phyloP scores from a whole-genome alignment of 2,888 invertebrate species.

The Meandrusa payeni region DNA sequence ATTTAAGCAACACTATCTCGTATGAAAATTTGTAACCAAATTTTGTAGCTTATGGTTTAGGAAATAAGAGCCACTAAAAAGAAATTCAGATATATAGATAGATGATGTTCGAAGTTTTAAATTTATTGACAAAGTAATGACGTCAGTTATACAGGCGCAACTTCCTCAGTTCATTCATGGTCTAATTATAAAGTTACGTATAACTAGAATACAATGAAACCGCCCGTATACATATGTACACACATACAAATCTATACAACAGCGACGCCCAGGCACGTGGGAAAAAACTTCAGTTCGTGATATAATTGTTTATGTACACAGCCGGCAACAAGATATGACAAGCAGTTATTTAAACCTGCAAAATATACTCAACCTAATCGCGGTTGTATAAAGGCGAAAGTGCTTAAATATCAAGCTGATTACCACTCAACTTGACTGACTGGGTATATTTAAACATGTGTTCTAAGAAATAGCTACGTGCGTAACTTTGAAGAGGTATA shows the following conservation, averaged over 20 bases:
- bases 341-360: slow-evolving; percentile 1
- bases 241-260: slow-evolving; percentile 20
- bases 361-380: slow-evolving; percentile 8
- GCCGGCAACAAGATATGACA: slow-evolving; percentile 25
- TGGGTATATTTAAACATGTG: slow-evolving; percentile 15
- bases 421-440: slow-evolving; percentile 5
- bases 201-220: slow-evolving; percentile 3
- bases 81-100: too few species aligned
- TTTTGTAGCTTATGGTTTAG: too few species aligned
- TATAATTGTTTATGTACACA: slow-evolving; percentile 40
- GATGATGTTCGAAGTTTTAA: too few species aligned
- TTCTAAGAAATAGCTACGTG: slow-evolving; percentile 21
- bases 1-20: too few species aligned
- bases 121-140: slow-evolving; percentile 25
- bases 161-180: slow-evolving; percentile 45
- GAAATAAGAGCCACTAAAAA: too few species aligned
- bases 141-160: slow-evolving; percentile 31
- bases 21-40: too few species aligned
- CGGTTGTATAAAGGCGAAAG: slow-evolving; percentile 2
- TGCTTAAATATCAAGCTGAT: not conserved
- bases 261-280: slow-evolving; percentile 37
- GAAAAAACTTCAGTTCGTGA: slow-evolving; percentile 39
- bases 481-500: slow-evolving; percentile 15
- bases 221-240: slow-evolving; percentile 21
- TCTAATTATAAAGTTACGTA: slow-evolving; percentile 39